A percentile compares a stretch with the other conserved stretches of the same genome.
These are phyloP conservation scores for Thelaira solivaga DNA, from an alignment of 2,888 invertebrate genomes.

Conservation along the genomic window DNA sequence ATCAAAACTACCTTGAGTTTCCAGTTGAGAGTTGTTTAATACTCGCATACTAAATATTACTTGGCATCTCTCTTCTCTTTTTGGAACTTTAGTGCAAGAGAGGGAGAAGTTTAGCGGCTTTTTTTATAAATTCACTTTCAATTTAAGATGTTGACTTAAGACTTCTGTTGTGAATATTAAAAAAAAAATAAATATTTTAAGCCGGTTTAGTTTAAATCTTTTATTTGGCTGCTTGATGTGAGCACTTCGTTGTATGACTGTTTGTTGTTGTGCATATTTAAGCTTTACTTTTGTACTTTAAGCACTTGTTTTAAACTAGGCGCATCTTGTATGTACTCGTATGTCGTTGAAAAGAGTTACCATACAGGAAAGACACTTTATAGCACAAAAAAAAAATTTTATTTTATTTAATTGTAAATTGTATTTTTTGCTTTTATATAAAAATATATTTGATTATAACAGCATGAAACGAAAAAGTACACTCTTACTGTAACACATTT, in stretches of 20 bases:
- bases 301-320: slow-evolving; percentile 37
- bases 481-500: too few species aligned
- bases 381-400: too few species aligned
- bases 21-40: slow-evolving; percentile 20
- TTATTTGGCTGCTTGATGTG: not conserved
- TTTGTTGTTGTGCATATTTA: not conserved
- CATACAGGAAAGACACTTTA: too few species aligned
- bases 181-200: slow-evolving; percentile 16
- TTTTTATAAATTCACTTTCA: slow-evolving; percentile 49
- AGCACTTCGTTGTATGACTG: not conserved
- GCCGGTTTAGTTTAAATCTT: slow-evolving; percentile 41
- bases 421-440: too few species aligned
- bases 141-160: slow-evolving; percentile 18
- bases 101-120: not conserved
- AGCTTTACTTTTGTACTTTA: not conserved
- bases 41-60: slow-evolving; percentile 2
- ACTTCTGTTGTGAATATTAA: not conserved
- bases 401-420: too few species aligned
- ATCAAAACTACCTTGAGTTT: slow-evolving; percentile 40
- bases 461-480: too few species aligned
- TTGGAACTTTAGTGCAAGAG: not conserved
- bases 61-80: not conserved
- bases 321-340: slow-evolving; percentile 25
- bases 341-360: slow-evolving; percentile 18
- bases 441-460: too few species aligned